Conservation (phyloP, 2,888 invertebrate species). For the Sthenelais limicola region DNA sequence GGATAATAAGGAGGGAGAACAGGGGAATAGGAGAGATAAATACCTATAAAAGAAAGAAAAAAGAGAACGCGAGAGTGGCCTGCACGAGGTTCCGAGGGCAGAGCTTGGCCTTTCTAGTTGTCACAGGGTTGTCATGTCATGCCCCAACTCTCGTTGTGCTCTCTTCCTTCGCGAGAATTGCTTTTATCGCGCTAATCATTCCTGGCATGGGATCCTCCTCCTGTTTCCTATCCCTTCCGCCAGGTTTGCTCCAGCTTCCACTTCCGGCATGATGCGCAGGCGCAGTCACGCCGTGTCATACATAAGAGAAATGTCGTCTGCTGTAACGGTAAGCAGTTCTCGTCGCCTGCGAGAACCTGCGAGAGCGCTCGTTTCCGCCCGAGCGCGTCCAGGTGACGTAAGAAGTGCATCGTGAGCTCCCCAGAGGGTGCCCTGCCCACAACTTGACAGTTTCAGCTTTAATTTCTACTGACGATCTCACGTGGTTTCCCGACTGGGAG, state of each 20-base stretch:
- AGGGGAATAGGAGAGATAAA: no score
- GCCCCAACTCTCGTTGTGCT: no score
- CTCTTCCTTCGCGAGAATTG: neutral
- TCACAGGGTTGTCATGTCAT: no score
- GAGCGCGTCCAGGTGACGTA: constrained; percentile 29
- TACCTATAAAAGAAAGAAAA: no score
- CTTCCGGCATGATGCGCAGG: no score
- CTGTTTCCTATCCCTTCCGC: constrained; percentile 16
- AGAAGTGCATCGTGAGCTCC: constrained; percentile 10
- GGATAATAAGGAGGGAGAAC: no score
- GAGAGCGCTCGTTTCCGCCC: constrained; percentile 30
- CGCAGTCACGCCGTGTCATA: no score
- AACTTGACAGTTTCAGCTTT: constrained; percentile 9
- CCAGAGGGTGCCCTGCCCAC: no score
- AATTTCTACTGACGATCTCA: constrained; percentile 35
- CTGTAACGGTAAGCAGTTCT: constrained; percentile 10
- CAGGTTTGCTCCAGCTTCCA: neutral
- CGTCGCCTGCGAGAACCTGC: constrained; percentile 1
- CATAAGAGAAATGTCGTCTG: no score
- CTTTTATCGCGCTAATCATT: constrained; percentile 26
- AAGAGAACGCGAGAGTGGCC: no score
- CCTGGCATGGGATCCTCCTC: constrained; percentile 12
- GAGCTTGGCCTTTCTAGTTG: no score
- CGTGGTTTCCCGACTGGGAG: neutral
- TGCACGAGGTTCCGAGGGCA: no score